Evolutionary conservation across 2,888 invertebrate species (phyloP).

Genomic region (Abscondita cerata): DNA sequence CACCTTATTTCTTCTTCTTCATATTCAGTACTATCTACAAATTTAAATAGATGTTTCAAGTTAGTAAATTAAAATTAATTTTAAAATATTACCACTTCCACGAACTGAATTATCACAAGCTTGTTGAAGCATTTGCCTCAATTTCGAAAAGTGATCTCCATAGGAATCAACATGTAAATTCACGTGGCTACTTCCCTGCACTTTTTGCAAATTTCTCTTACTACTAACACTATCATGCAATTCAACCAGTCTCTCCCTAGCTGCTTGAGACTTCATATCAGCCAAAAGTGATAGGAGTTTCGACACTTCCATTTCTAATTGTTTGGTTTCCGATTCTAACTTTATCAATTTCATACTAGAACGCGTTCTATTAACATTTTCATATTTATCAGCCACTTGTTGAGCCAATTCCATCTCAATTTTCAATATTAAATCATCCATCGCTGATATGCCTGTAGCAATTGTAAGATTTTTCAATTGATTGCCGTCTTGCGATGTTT

Average conservation of each 20-base stretch:
- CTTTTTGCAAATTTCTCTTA: not conserved
- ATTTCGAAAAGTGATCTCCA: constrained; percentile 24
- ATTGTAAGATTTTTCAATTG: constrained; percentile 48
- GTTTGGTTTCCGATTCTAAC: constrained; percentile 49
- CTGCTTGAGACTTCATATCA: constrained; percentile 31
- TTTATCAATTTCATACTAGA: constrained; percentile 36
- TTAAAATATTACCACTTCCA: not conserved
- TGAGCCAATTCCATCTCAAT: constrained; percentile 50
- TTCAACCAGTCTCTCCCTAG: constrained; percentile 12
- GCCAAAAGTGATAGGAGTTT: constrained; percentile 45
- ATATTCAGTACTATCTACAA: too few relatives aligned
- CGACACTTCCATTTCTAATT: constrained; percentile 48
- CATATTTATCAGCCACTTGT: constrained; percentile 38
- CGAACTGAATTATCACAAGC: not conserved
- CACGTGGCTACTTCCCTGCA: too few relatives aligned
- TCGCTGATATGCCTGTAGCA: constrained; percentile 47
- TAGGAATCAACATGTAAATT: not conserved
- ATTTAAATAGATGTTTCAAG: too few relatives aligned
- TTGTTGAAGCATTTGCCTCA: constrained; percentile 22
- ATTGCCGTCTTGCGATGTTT: constrained; percentile 25
- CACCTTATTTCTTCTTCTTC: too few relatives aligned
- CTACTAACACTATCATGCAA: not conserved
- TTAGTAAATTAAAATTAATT: too few relatives aligned
- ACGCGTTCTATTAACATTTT: constrained; percentile 23
- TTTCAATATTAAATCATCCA: constrained; percentile 51